Percentiles rank a stretch among this genome's conserved stretches.
phyloP scores from a whole-genome alignment of 2,797 vertebrate species.

The Sandelia bainsii region DNA sequence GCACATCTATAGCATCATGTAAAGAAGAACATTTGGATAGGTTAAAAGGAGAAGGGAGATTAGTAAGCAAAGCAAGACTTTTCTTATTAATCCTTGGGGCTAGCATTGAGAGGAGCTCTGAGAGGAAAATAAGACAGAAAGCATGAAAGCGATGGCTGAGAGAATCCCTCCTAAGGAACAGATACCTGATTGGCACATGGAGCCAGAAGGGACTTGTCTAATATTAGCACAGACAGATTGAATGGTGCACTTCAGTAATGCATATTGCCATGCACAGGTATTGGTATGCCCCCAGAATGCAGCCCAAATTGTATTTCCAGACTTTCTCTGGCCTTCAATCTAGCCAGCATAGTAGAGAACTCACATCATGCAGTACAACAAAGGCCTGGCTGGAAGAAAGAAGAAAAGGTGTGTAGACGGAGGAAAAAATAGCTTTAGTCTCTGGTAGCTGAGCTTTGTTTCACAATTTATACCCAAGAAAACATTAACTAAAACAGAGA shows the following conservation, averaged over 20 bases:
- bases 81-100: slow-evolving; percentile 41
- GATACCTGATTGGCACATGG: slow-evolving; percentile 50
- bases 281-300: slow-evolving; percentile 18
- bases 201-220: slow-evolving; percentile 51
- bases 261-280: slow-evolving; percentile 19
- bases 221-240: slow-evolving; percentile 64
- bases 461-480: slow-evolving; percentile 12
- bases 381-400: slow-evolving; percentile 17
- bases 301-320: slow-evolving; percentile 60
- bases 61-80: slow-evolving; percentile 52
- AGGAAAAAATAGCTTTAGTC: slow-evolving; percentile 15
- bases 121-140: slow-evolving; percentile 51
- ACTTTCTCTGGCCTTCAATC: slow-evolving; percentile 50
- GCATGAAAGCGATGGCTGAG: slow-evolving; percentile 47
- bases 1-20: slow-evolving; percentile 22
- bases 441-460: slow-evolving; percentile 14
- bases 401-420: background rate
- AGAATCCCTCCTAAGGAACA: slow-evolving; percentile 46
- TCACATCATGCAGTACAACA: slow-evolving; percentile 27
- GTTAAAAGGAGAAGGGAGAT: slow-evolving; percentile 34
- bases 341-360: slow-evolving; percentile 27
- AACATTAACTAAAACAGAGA: slow-evolving; percentile 19
- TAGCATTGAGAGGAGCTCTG: slow-evolving; percentile 32
- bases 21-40: slow-evolving; percentile 16
- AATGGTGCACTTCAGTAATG: slow-evolving; percentile 43